Conservation (phyloP, 2,113 vertebrate species). For the Zeus faber region DNA sequence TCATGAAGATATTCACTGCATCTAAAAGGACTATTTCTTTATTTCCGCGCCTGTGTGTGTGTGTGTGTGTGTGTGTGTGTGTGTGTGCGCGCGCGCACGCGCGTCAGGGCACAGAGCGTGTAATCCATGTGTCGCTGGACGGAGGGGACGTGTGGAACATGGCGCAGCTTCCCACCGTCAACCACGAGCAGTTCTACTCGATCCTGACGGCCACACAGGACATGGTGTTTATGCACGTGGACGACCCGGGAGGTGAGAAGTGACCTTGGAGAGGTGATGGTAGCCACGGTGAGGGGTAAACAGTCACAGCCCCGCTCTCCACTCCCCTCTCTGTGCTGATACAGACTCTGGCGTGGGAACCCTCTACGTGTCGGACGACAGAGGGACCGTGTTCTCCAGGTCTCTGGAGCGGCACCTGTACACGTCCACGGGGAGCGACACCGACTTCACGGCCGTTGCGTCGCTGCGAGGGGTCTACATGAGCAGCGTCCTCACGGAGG, state of each 20-base stretch:
- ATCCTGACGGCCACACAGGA: conserved; percentile 88
- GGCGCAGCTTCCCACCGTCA: conserved; percentile 90
- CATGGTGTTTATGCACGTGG: conserved; percentile 96
- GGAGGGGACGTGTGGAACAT: conserved; percentile 88
- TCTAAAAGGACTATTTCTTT: no score
- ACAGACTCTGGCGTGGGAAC: conserved; percentile 88
- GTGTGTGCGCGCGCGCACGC: conserved; percentile 8
- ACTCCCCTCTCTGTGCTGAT: neutral
- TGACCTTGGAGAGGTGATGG: neutral
- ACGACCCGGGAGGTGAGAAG: conserved; percentile 85
- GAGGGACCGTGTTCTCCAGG: conserved; percentile 91
- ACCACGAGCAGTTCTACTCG: conserved; percentile 92
- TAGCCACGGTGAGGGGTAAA: neutral
- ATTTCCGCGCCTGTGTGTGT: no score
- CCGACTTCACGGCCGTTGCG: conserved; percentile 88
- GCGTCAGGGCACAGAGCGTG: conserved; percentile 79
- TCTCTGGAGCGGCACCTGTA: conserved; percentile 91
- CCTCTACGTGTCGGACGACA: conserved; percentile 89
- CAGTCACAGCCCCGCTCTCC: neutral
- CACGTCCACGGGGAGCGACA: conserved; percentile 85
- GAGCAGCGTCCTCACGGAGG: conserved; percentile 85
- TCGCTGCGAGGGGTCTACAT: conserved; percentile 90
- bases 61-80: neutral
- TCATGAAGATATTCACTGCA: no score
- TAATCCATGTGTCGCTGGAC: conserved; percentile 88